A percentile compares a stretch with the other conserved stretches of the same genome.
These are phyloP conservation scores for Vanessa atalanta DNA, from an alignment of 1,140 invertebrate species.

Conservation along the genomic window DNA sequence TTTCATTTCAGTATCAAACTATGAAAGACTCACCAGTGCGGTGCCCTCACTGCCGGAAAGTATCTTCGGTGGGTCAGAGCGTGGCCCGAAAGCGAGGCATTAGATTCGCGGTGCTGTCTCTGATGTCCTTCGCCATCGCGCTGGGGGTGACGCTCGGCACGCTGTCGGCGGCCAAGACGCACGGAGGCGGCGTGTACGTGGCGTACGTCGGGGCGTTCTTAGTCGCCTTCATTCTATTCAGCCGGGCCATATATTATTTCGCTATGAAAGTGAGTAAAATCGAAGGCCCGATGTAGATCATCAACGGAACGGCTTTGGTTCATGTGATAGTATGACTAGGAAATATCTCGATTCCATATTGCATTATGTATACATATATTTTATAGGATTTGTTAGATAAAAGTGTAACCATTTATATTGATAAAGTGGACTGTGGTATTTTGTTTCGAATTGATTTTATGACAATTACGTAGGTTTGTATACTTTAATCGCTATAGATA, in stretches of 20 bases:
- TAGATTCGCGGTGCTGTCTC: constrained; percentile 88
- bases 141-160: constrained; percentile 89
- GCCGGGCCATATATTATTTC: constrained; percentile 92
- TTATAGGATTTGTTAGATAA: constrained; percentile 39
- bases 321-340: constrained; percentile 75
- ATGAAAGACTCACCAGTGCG: constrained; percentile 96
- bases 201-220: constrained; percentile 91
- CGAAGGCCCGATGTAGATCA: constrained; percentile 87
- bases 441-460: constrained; percentile 27
- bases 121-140: constrained; percentile 87
- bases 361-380: constrained; percentile 54
- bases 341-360: constrained; percentile 74
- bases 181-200: constrained; percentile 90
- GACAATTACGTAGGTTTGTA: constrained; percentile 14
- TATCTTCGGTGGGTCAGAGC: constrained; percentile 93
- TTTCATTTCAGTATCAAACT: constrained; percentile 91
- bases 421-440: constrained; percentile 32
- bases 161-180: constrained; percentile 80
- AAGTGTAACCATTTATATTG: constrained; percentile 39
- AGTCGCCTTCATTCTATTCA: constrained; percentile 86
- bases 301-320: constrained; percentile 24
- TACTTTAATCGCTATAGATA: constrained; percentile 12
- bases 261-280: constrained; percentile 94
- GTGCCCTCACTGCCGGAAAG: constrained; percentile 97
- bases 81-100: constrained; percentile 90